Evolutionary conservation across 2,113 vertebrate genomes (phyloP).

Genomic region (Struthio camelus): DNA sequence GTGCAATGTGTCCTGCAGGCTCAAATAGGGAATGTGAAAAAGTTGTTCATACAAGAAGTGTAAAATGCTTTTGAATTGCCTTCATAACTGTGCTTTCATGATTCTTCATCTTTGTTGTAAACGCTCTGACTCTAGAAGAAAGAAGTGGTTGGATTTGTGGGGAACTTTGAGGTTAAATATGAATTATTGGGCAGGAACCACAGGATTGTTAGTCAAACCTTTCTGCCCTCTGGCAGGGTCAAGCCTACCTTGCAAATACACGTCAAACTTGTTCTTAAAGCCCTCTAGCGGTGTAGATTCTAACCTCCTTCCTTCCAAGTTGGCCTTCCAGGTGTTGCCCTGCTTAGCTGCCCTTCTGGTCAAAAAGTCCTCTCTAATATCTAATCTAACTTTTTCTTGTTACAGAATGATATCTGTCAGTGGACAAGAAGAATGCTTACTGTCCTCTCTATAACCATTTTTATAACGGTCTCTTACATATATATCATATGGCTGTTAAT

Average conservation of each 20-base stretch:
- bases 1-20: neutral
- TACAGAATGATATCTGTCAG: neutral
- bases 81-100: accelerated
- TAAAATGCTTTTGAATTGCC: neutral
- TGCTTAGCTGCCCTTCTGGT: neutral
- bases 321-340: neutral
- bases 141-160: neutral
- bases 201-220: neutral
- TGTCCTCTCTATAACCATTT: neutral
- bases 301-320: neutral
- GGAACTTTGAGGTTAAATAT: neutral
- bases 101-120: neutral
- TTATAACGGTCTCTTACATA: neutral
- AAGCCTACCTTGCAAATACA: neutral
- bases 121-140: neutral
- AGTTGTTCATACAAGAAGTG: neutral
- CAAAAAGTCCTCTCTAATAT: neutral
- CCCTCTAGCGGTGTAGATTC: neutral
- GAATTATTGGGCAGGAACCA: neutral
- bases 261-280: neutral
- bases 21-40: neutral
- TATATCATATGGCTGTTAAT: neutral
- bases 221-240: neutral
- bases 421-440: neutral
- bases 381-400: neutral